Evolutionary conservation across 1,140 invertebrate genomes (phyloP), one percentile per base, ranked within the genome.

Genomic region (Nymphalis io): DNA sequence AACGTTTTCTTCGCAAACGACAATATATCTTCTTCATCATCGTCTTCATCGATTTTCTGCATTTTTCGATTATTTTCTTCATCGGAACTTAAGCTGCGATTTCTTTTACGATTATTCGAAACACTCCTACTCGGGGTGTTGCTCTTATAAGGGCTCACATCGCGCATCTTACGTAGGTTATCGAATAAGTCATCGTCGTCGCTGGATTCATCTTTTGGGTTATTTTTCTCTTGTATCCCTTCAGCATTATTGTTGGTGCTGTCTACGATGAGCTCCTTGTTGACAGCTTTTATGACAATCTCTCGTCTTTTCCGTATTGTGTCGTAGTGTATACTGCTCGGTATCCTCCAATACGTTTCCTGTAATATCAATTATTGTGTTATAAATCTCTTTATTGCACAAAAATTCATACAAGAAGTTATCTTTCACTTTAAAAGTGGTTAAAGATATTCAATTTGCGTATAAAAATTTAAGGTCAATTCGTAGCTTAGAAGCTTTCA

Each of bases 271-370:
- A 89, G 80, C 74, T 89, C 86, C 64, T 83, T 86, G 58, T 89
- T 79, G 20, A 88, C 69, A 0, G 89, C 89, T 78, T 87, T 91
- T 27, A 87, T 66, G 61, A 91, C 88, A 12, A 89, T 89, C 72
- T 89, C 87, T 27, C 87, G 74, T 38, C 87, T 73, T 71, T 88
- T 91, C 58, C 89, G 75, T 23, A 91, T 84, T 2, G 87, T 89
- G 55, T 88, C 81, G 23, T 84, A 81, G 63, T 90, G 87, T 64
- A 94, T 82, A 69, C 80, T 79, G 40, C 90, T 88, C 6, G 94
- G 94, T 76, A 95, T 94, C 69, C 94, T 88, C 94, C 94, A 95
- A 81, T 94, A 94, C 66, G 79, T 80, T 92, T 95, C 93, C 92
- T 93, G 61, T 63, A 68, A 64, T 11, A 51, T 51, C 48, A 21